Base-by-base conservation (phyloP, 2,113 vertebrate genomes). In the Procavia capensis region DNA sequence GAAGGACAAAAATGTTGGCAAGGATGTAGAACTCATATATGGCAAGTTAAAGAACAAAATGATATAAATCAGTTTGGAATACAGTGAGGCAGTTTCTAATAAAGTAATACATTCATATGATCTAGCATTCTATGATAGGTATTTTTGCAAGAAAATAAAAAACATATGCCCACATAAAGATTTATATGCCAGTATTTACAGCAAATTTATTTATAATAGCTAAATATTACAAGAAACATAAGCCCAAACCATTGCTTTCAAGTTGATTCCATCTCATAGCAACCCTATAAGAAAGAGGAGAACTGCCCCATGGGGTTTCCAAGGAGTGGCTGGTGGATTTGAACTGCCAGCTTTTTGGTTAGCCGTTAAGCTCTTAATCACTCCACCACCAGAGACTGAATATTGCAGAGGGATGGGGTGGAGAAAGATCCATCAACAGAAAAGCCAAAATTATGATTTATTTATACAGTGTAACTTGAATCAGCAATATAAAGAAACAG, bases 401-500 rank as follows among this genome's bases (percentile, higher is more conserved):
- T 54, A 54, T 54, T 54, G 50, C 11, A 16, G 50, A 9, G 39
- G 68, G 3, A 9, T 6, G 17, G 17, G 16, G 50, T 39, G 54
- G 50, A 17, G 19, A 92, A 83, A 87, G 79, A 84, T 59, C 22
- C 34, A 59, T 80, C 90, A 74, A 54, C 22, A 94, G 59, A 90
- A 90, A 57, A 24, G 1, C 3, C 47, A 36, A 91, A 86, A 70
- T 59, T 36, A 10, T 57, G 70, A 68, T 47, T 93, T 59, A 43
- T 68, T 85, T 6, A 74, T 75, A 45, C 6, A 64, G 47, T 93
- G 34, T 1, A 83, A 81, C 45, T 88, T 39, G 50, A 84, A 16
- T 81, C 20, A 92, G 11, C 36, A 94, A 75, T 47, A 76, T 76
- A 68, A 92, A 81, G 34, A 84, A 90, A 47, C 19, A 91, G 54